Base-by-base conservation (phyloP, 2,888 invertebrate genomes). In the Nudaria mundana region DNA sequence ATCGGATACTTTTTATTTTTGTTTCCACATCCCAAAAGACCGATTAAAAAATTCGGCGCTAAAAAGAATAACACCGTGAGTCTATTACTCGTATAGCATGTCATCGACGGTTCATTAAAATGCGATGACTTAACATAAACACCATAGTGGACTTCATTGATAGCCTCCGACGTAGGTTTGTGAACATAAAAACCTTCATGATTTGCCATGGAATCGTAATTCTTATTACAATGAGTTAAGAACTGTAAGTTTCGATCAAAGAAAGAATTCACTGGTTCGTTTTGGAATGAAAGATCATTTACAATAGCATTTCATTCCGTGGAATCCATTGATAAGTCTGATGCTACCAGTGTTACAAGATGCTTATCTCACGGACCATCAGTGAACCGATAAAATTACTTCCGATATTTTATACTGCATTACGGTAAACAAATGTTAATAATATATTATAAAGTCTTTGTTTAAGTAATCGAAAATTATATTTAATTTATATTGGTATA, bases 61-160 rank as follows among this genome's bases (percentile, higher is more conserved):
- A 83, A 86, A 86, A 86, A 84, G 85, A 85, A 86, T 82, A 82
- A 81, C 82, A 76, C 76, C 69, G 78, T 68, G 76, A 81, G 83
- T 87, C 87, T 83, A 86, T 88, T 86, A 87, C 82, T 76, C 75
- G 81, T 86, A 81, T 78, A 76, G 86, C 88, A 82, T 86, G 88
- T 88, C 88, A 88, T 88, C 87, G 85, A 77, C 72, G 81, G 79
- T 87, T 88, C 88, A 88, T 88, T 88, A 88, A 88, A 88, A 88
- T 79, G 65, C 84, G 85, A 88, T 88, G 88, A 88, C 88, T 88
- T 76, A 76, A 85, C 88, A 87, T 73, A 85, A 87, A 85, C 76
- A 81, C 68, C 67, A 80, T 79, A 83, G 80, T 85, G 83, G 82
- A 84, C 86, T 88, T 87, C 88, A 88, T 88, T 88, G 88, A 88